Conservation (phyloP, 2,113 vertebrate genomes). For the Conger conger region DNA sequence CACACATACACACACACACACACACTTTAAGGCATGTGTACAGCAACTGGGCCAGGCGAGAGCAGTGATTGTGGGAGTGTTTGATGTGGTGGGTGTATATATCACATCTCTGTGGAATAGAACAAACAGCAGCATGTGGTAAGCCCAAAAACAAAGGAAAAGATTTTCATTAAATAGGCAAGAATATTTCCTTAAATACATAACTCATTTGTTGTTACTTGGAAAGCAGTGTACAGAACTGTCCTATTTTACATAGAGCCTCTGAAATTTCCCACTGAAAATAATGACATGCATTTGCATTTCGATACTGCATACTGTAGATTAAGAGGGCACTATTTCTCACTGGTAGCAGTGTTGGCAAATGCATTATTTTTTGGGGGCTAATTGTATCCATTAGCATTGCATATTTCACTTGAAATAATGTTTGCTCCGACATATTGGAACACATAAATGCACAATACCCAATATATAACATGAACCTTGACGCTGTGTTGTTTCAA, state of each 20-base stretch:
- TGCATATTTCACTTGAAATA: background rate
- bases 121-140: background rate
- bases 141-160: background rate
- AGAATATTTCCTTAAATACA: background rate
- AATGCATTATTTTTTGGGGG: background rate
- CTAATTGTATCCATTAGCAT: background rate
- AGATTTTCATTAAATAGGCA: background rate
- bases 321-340: background rate
- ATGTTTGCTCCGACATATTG: background rate
- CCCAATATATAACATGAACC: background rate
- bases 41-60: background rate
- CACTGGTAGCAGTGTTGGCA: background rate
- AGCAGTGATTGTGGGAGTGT: background rate
- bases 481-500: background rate
- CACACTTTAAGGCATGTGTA: too few species aligned
- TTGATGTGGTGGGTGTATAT: background rate
- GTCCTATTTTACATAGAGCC: background rate
- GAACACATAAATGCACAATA: background rate
- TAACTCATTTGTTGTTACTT: background rate
- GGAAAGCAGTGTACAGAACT: background rate
- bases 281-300: background rate
- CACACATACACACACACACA: too few species aligned
- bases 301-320: background rate
- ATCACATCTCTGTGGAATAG: background rate
- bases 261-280: background rate